phyloP scores from a whole-genome alignment of 2,888 invertebrate species.

The Cephus rjabovi region DNA sequence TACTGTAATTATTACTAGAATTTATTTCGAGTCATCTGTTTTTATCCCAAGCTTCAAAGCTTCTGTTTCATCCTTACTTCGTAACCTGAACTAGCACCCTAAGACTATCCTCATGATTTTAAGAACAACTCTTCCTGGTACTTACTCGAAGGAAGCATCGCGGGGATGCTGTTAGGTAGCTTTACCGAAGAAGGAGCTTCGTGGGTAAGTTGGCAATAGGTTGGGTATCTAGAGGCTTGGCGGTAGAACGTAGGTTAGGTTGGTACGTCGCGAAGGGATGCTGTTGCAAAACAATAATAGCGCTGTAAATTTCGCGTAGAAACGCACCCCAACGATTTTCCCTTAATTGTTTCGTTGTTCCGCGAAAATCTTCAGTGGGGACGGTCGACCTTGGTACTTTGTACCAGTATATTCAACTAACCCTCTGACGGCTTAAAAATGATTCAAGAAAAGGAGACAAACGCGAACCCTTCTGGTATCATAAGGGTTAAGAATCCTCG shows the following conservation, averaged over 20 bases:
- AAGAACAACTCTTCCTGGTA: neutral
- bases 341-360: conserved; percentile 23
- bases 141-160: neutral
- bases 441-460: neutral
- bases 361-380: conserved; percentile 5
- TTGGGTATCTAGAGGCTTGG: neutral
- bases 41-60: neutral
- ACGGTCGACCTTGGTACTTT: neutral
- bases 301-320: conserved; percentile 16
- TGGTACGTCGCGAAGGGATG: conserved; percentile 13
- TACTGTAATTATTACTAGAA: neutral
- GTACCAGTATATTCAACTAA: neutral
- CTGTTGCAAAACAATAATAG: conserved; percentile 19
- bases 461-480: neutral
- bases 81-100: neutral
- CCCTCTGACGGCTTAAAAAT: neutral
- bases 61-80: neutral
- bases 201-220: neutral
- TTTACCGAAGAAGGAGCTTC: neutral
- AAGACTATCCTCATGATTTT: neutral
- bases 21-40: neutral
- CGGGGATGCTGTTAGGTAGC: neutral
- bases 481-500: neutral
- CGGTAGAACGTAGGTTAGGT: conserved; percentile 4
- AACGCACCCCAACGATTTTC: conserved; percentile 18